Evolutionary conservation across 2,888 invertebrate genomes (phyloP).

Genomic region (Parochlus steinenii): DNA sequence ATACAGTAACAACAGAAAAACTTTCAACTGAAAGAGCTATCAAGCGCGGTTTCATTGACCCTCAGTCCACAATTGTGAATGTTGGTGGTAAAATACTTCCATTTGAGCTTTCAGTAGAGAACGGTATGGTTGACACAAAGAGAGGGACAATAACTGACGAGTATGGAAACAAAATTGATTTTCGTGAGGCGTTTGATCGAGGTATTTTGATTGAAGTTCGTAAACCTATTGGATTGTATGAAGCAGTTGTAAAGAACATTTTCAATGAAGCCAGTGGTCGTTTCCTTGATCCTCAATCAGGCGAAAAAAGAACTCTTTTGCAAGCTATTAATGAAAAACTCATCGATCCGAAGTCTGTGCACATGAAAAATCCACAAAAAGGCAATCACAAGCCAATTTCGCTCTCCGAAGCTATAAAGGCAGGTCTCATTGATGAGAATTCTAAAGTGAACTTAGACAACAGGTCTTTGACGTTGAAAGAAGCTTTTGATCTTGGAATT

Average conservation of each 20-base stretch:
- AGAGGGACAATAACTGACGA: conserved; percentile 49
- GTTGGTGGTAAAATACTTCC: conserved; percentile 66
- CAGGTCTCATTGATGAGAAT: conserved; percentile 51
- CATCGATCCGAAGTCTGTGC: conserved; percentile 69
- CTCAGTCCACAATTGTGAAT: conserved; percentile 70
- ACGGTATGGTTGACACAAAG: conserved; percentile 57
- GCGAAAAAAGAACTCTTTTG: conserved; percentile 57
- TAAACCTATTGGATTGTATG: conserved; percentile 63
- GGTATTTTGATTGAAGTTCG: conserved; percentile 68
- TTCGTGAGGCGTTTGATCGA: conserved; percentile 70
- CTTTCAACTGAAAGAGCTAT: conserved; percentile 70
- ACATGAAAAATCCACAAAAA: conserved; percentile 58
- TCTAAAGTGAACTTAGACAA: conserved; percentile 16
- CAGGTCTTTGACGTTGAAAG: conserved; percentile 49
- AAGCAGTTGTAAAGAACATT: conserved; percentile 65
- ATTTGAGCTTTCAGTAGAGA: conserved; percentile 65
- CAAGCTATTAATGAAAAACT: conserved; percentile 69
- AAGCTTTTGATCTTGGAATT: conserved; percentile 64
- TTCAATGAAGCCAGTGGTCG: conserved; percentile 61
- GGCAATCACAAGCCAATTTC: conserved; percentile 63
- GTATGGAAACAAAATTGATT: conserved; percentile 49
- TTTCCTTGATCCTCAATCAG: conserved; percentile 69
- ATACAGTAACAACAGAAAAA: conserved; percentile 62
- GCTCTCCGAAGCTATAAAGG: conserved; percentile 59
- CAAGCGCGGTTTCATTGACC: conserved; percentile 67